phyloP scores from a whole-genome alignment of 2,888 invertebrate genomes.

The Serrognathus titanus region DNA sequence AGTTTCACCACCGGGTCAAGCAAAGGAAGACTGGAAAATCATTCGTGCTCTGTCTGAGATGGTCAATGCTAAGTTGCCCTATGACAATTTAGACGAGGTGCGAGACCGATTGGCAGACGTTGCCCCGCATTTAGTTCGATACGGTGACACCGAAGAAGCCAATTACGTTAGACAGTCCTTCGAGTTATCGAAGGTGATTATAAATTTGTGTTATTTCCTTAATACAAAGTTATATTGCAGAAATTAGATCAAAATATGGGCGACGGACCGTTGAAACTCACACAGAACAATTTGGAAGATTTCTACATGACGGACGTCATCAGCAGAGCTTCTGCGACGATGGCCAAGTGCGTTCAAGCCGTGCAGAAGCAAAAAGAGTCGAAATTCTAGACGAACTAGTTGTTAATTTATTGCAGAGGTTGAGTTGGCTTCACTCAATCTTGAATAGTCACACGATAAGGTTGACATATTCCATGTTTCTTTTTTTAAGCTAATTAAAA shows the following conservation, averaged over 20 bases:
- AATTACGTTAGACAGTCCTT: slow-evolving; percentile 79
- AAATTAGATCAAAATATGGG: slow-evolving; percentile 34
- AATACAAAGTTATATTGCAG: not conserved
- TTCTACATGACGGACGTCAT: slow-evolving; percentile 96
- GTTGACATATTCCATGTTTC: too few species aligned
- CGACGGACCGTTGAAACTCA: slow-evolving; percentile 61
- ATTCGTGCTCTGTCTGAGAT: slow-evolving; percentile 95
- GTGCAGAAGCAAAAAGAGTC: slow-evolving; percentile 66
- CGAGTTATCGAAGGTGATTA: slow-evolving; percentile 63
- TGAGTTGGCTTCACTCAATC: too few species aligned
- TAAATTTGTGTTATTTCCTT: not conserved
- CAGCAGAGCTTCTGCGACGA: slow-evolving; percentile 93
- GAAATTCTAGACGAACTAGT: slow-evolving; percentile 10
- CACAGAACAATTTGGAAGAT: slow-evolving; percentile 75
- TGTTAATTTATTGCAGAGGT: not conserved
- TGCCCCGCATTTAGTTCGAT: slow-evolving; percentile 83
- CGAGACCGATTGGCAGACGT: slow-evolving; percentile 78
- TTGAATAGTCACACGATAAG: too few species aligned
- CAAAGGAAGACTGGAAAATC: slow-evolving; percentile 98
- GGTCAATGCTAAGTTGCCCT: slow-evolving; percentile 61
- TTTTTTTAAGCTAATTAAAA: too few species aligned
- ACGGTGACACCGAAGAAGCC: slow-evolving; percentile 79
- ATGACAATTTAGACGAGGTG: slow-evolving; percentile 82
- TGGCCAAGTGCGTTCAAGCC: slow-evolving; percentile 97
- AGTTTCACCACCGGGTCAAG: slow-evolving; percentile 87